A percentile compares a stretch with the other conserved stretches of the same genome.
These are phyloP conservation scores for Thera obeliscata DNA, from an alignment of 2,888 invertebrate genomes.

Conservation along the genomic window DNA sequence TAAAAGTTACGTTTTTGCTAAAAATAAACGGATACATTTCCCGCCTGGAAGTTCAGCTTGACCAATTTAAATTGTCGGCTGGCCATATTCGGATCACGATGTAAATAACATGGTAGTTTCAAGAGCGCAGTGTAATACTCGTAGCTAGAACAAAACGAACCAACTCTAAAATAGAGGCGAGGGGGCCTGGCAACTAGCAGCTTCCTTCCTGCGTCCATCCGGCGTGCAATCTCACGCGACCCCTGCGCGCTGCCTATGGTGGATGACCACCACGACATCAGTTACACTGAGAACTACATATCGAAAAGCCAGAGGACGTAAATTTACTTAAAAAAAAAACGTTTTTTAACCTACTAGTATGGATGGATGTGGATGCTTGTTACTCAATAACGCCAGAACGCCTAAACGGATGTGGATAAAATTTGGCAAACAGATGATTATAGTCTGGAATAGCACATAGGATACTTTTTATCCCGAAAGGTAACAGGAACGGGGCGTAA, in stretches of 20 bases:
- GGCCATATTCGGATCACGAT: constrained; percentile 18
- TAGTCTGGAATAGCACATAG: too few relatives aligned
- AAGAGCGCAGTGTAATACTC: constrained; percentile 57
- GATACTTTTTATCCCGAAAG: too few relatives aligned
- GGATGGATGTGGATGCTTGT: too few relatives aligned
- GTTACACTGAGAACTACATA: constrained; percentile 27
- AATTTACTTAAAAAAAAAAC: not conserved
- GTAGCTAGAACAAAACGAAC: constrained; percentile 68
- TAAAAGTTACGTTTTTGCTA: not conserved
- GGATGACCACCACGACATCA: constrained; percentile 52
- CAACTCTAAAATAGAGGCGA: constrained; percentile 81
- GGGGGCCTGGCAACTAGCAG: constrained; percentile 81
- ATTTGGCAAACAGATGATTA: too few relatives aligned
- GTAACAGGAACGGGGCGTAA: too few relatives aligned
- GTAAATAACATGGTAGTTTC: constrained; percentile 39
- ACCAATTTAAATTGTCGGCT: constrained; percentile 1
- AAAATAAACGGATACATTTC: not conserved
- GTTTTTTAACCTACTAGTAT: too few relatives aligned
- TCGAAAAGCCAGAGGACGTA: constrained; percentile 1
- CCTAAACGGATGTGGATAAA: too few relatives aligned
- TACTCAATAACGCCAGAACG: too few relatives aligned
- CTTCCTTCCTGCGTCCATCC: constrained; percentile 83
- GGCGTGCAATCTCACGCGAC: constrained; percentile 80
- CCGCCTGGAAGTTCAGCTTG: constrained; percentile 1
- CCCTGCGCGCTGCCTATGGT: constrained; percentile 51